Conservation (phyloP, 2,888 invertebrate species). For the Drosophila tripunctata region DNA sequence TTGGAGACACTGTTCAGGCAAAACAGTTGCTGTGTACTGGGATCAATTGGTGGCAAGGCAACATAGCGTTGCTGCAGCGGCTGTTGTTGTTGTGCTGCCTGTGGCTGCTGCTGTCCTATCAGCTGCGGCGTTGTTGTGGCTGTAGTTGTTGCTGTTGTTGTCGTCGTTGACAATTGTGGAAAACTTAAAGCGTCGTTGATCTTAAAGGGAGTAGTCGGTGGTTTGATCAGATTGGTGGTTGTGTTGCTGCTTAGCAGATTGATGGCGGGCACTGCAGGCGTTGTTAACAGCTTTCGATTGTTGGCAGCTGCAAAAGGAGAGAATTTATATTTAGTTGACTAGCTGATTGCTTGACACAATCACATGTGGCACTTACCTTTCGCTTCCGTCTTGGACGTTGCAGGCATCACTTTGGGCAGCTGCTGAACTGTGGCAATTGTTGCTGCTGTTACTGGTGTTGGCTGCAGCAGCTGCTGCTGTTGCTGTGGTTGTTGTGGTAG, state of each 20-base stretch:
- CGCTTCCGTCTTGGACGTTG: conserved; percentile 47
- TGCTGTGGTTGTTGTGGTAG: conserved; percentile 35
- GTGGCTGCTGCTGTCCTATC: conserved; percentile 33
- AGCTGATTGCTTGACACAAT: not conserved
- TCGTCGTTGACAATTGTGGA: conserved; percentile 32
- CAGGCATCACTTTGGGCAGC: conserved; percentile 33
- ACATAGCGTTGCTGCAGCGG: conserved; percentile 77
- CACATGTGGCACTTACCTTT: conserved; percentile 47
- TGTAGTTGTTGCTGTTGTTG: conserved; percentile 10
- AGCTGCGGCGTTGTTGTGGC: conserved; percentile 11
- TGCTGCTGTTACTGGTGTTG: conserved; percentile 36
- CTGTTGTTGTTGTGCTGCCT: conserved; percentile 27
- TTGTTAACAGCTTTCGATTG: conserved; percentile 47
- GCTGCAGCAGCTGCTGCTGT: conserved; percentile 25
- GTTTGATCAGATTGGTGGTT: conserved; percentile 55
- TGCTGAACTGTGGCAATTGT: conserved; percentile 34
- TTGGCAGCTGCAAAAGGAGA: conserved; percentile 37
- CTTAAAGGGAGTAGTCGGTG: conserved; percentile 52
- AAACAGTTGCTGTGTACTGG: conserved; percentile 83
- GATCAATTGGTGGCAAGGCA: conserved; percentile 83
- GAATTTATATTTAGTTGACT: not conserved
- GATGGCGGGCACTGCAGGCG: conserved; percentile 38
- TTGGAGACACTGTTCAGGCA: conserved; percentile 84
- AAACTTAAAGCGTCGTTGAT: conserved; percentile 49
- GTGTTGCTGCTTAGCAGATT: conserved; percentile 40